phyloP scores from a whole-genome alignment of 2,888 invertebrate genomes.

The Branchellion lobata region DNA sequence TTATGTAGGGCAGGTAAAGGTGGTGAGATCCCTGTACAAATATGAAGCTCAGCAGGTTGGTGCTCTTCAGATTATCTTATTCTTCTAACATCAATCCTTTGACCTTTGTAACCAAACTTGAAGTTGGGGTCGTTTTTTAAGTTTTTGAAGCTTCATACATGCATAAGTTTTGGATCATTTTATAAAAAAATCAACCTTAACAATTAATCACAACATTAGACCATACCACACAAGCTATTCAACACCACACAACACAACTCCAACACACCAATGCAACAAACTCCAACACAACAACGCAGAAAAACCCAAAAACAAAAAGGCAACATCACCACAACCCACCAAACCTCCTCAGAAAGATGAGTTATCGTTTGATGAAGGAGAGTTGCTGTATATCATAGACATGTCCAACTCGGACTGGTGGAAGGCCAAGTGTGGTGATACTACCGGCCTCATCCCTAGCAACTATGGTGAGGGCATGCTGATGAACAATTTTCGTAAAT shows the following conservation, averaged over 20 bases:
- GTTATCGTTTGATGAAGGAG: slow-evolving; percentile 70
- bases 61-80: not conserved
- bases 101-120: not conserved
- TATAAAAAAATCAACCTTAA: too few relatives aligned
- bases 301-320: too few relatives aligned
- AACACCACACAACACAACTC: too few relatives aligned
- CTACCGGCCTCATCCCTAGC: slow-evolving; percentile 67
- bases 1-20: slow-evolving; percentile 66
- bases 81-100: not conserved
- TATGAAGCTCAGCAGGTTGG: slow-evolving; percentile 68
- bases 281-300: too few relatives aligned
- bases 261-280: too few relatives aligned
- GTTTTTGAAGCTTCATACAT: too few relatives aligned
- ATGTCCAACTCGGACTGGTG: slow-evolving; percentile 67
- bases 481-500: too few relatives aligned
- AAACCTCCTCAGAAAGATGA: slow-evolving; percentile 65
- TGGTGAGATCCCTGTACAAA: slow-evolving; percentile 67
- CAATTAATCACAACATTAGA: too few relatives aligned
- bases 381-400: slow-evolving; percentile 68
- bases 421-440: slow-evolving; percentile 66
- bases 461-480: slow-evolving; percentile 67
- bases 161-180: too few relatives aligned
- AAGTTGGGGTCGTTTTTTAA: too few relatives aligned
- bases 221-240: too few relatives aligned
- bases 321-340: too few relatives aligned